These are phyloP conservation scores for Gymnarchus niloticus DNA, from an alignment of 2,113 vertebrate species.

Conservation along the genomic window DNA sequence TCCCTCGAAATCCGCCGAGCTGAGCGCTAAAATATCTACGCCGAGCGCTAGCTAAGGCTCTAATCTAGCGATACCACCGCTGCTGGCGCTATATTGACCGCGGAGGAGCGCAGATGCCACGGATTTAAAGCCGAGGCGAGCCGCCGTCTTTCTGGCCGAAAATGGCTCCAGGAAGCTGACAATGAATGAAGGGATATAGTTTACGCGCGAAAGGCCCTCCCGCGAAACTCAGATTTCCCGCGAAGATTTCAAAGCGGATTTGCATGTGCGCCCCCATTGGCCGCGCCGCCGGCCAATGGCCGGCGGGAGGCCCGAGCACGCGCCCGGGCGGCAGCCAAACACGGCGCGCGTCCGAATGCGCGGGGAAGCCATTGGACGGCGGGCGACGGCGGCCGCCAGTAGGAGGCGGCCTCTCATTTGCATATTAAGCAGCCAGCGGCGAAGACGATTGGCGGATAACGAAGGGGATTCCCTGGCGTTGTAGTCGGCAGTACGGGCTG, in stretches of 20 bases:
- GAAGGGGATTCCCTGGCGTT: slow-evolving; percentile 26
- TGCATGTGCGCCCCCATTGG: slow-evolving; percentile 66
- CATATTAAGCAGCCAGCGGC: slow-evolving; percentile 9
- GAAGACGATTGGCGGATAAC: slow-evolving; percentile 5
- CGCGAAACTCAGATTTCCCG: slow-evolving; percentile 68
- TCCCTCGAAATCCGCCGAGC: slow-evolving; percentile 20
- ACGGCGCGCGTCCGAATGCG: not conserved
- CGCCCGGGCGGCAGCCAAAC: slow-evolving; percentile 17
- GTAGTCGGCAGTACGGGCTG: not conserved
- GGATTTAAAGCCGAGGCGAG: slow-evolving; percentile 40
- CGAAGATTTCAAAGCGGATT: slow-evolving; percentile 76
- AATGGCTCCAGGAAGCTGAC: slow-evolving; percentile 59
- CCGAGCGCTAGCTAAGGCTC: slow-evolving; percentile 22
- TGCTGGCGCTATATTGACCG: slow-evolving; percentile 8
- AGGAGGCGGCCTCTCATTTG: not conserved
- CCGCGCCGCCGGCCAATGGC: not conserved
- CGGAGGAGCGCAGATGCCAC: slow-evolving; percentile 40
- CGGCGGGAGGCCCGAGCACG: slow-evolving; percentile 9
- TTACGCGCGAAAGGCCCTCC: slow-evolving; percentile 52
- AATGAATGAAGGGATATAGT: slow-evolving; percentile 50
- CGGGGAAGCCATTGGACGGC: not conserved
- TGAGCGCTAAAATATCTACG: slow-evolving; percentile 36
- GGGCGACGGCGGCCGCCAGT: not conserved
- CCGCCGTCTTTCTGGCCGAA: slow-evolving; percentile 35
- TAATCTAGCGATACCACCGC: slow-evolving; percentile 16